Conservation (phyloP, 2,888 invertebrate species). For the Agrotis ipsilon region DNA sequence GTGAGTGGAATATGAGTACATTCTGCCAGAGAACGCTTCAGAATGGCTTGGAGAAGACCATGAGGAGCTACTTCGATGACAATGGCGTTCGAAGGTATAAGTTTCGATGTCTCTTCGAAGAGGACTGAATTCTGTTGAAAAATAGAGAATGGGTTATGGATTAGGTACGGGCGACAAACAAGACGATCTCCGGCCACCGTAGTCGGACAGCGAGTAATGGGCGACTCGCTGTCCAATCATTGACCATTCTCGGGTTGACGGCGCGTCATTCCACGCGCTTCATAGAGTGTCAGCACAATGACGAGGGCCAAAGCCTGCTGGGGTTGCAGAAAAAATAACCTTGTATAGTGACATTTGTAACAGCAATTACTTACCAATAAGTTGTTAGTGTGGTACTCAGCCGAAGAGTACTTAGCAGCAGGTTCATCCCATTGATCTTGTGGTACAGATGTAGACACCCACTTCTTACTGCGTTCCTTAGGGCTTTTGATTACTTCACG, state of each 20-base stretch:
- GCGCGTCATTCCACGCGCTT: too few species aligned
- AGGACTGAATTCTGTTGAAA: constrained; percentile 88
- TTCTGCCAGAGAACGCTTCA: constrained; percentile 93
- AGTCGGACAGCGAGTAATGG: too few species aligned
- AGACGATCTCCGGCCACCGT: too few species aligned
- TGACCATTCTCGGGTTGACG: too few species aligned
- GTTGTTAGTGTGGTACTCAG: constrained; percentile 96
- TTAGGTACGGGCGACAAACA: too few species aligned
- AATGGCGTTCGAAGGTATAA: constrained; percentile 94
- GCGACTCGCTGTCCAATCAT: too few species aligned
- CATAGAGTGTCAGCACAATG: too few species aligned
- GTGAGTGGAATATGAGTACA: constrained; percentile 94
- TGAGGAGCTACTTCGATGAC: constrained; percentile 97
- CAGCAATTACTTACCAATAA: constrained; percentile 88
- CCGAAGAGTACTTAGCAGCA: constrained; percentile 92
- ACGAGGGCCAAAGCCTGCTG: too few species aligned
- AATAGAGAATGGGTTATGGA: neutral
- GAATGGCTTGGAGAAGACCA: constrained; percentile 95
- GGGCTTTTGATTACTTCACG: constrained; percentile 92
- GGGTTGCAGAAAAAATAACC: too few species aligned
- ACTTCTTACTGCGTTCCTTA: constrained; percentile 92
- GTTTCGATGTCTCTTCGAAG: constrained; percentile 94
- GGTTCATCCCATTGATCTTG: constrained; percentile 92
- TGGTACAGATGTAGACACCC: constrained; percentile 96
- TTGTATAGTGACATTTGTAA: too few species aligned